Conservation (phyloP, 2,113 vertebrate genomes). For the Callaeas wilsoni region DNA sequence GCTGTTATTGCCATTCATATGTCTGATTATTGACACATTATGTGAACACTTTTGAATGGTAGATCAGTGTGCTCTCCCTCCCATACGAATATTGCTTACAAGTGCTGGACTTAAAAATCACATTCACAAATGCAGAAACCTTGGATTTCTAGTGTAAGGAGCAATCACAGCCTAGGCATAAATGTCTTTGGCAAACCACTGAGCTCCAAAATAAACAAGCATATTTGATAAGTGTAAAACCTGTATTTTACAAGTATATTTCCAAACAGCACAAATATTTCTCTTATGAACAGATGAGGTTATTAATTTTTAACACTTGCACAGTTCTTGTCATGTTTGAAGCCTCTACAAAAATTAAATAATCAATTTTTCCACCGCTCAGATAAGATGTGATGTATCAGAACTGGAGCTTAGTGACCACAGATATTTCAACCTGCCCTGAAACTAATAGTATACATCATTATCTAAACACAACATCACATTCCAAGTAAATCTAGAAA, state of each 20-base stretch:
- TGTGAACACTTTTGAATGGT: neutral
- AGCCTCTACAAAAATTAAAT: neutral
- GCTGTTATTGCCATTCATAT: neutral
- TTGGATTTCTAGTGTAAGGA: neutral
- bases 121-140: neutral
- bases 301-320: neutral
- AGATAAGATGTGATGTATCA: neutral
- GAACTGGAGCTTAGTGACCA: neutral
- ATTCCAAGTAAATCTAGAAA: neutral
- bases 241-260: neutral
- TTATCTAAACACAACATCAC: neutral
- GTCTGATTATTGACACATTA: neutral
- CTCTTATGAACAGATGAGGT: neutral
- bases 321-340: neutral
- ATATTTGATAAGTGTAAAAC: neutral
- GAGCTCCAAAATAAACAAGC: neutral
- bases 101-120: neutral
- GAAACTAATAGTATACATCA: neutral
- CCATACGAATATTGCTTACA: neutral
- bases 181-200: neutral
- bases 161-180: neutral
- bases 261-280: neutral
- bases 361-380: fast-evolving
- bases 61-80: neutral
- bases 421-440: neutral